A percentile compares a stretch with the other conserved stretches of the same genome.
Conservation (phyloP, 2,888 invertebrate species). For the Synergus itoensis region DNA sequence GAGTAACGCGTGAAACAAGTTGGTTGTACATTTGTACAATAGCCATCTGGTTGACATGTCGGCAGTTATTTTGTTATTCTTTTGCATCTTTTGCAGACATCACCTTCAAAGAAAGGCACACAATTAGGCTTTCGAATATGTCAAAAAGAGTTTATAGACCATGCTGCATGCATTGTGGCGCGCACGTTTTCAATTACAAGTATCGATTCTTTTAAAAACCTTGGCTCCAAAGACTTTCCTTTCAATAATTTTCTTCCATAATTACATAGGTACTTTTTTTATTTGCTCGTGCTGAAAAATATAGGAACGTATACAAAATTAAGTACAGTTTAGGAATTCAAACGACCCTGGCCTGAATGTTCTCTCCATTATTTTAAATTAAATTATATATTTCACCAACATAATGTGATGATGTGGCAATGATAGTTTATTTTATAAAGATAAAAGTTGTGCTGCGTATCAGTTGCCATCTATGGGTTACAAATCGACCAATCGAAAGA, state of each 20-base stretch:
- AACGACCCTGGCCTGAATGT: neutral
- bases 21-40: neutral
- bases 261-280: neutral
- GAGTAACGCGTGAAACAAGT: constrained; percentile 63
- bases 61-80: neutral
- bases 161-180: neutral
- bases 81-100: neutral
- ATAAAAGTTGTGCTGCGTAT: constrained; percentile 29
- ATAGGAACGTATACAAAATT: too few species aligned
- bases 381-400: neutral
- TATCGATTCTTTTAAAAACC: neutral
- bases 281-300: too few species aligned
- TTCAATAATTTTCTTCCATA: neutral
- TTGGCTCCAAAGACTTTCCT: neutral
- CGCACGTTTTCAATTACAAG: constrained; percentile 16
- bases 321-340: neutral
- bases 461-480: constrained; percentile 16
- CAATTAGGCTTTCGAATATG: neutral
- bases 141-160: neutral
- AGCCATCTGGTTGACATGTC: too few species aligned
- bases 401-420: neutral
- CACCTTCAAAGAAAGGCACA: constrained; percentile 3
- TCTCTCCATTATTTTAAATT: neutral
- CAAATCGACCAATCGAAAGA: constrained; percentile 52
- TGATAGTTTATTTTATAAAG: neutral